Percentiles rank a stretch among this genome's conserved stretches.
Conservation (phyloP, 2,888 invertebrate species). For the Lasius fuliginosus region DNA sequence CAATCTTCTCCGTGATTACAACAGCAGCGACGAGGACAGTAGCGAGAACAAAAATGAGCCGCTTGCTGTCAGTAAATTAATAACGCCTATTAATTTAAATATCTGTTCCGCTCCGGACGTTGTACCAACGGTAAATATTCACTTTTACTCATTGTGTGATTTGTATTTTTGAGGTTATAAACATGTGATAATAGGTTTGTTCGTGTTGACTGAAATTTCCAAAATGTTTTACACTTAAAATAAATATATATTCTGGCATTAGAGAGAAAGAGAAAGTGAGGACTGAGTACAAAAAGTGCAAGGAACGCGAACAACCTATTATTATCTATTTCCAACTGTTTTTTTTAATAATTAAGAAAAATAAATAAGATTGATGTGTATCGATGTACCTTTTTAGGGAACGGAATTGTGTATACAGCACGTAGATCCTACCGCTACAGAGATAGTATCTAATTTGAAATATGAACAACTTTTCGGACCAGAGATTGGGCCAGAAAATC, state of each 20-base stretch:
- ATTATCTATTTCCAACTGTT: neutral
- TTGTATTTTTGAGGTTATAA: neutral
- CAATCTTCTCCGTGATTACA: slow-evolving; percentile 88
- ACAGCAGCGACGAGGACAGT: slow-evolving; percentile 89
- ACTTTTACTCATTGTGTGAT: slow-evolving; percentile 26
- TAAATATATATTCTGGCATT: no score
- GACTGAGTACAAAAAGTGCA: no score
- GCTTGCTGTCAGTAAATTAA: slow-evolving; percentile 85
- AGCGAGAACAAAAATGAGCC: slow-evolving; percentile 84
- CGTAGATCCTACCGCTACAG: slow-evolving; percentile 93
- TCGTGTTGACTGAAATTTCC: neutral
- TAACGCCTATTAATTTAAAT: slow-evolving; percentile 89
- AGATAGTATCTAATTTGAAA: slow-evolving; percentile 96
- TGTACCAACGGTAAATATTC: slow-evolving; percentile 90
- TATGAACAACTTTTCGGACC: slow-evolving; percentile 98
- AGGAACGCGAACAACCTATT: neutral
- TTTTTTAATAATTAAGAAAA: neutral
- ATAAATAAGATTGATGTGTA: neutral
- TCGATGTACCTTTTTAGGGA: slow-evolving; percentile 87
- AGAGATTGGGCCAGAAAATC: slow-evolving; percentile 96
- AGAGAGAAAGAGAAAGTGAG: no score
- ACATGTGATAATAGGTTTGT: neutral
- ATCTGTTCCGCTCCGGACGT: slow-evolving; percentile 95
- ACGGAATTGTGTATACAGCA: slow-evolving; percentile 91
- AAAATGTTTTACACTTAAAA: no score